These are phyloP conservation scores for Amphiduros pacificus DNA, from an alignment of 2,888 invertebrate species.

Conservation along the genomic window DNA sequence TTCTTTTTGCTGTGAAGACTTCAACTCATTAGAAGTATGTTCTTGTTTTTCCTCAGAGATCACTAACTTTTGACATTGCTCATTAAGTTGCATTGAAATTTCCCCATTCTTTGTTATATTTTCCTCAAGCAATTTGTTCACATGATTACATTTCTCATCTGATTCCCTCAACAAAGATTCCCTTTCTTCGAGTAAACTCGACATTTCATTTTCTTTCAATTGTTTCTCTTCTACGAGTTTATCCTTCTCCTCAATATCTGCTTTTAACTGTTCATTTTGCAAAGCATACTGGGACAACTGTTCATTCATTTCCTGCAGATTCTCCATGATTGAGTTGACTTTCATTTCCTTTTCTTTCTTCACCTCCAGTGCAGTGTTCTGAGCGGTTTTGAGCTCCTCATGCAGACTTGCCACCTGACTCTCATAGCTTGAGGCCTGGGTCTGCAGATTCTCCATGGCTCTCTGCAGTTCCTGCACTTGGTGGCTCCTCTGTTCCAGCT, in stretches of 20 bases:
- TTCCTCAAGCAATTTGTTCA: too few relatives aligned
- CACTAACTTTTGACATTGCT: too few relatives aligned
- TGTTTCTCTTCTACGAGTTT: neutral
- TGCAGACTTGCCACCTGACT: neutral
- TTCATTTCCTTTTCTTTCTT: slow-evolving; percentile 17
- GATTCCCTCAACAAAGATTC: too few relatives aligned
- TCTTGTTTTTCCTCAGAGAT: neutral
- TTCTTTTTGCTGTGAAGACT: too few relatives aligned
- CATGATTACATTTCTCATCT: too few relatives aligned
- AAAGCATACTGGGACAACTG: slow-evolving; percentile 8
- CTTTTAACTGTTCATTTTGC: slow-evolving; percentile 3
- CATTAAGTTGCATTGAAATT: too few relatives aligned
- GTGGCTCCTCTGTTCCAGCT: slow-evolving; percentile 11
- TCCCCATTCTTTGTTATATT: too few relatives aligned
- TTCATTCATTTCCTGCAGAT: slow-evolving; percentile 66
- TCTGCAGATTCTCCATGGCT: too few relatives aligned
- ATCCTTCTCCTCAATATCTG: slow-evolving; percentile 4
- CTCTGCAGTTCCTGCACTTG: too few relatives aligned
- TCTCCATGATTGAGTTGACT: slow-evolving; percentile 17
- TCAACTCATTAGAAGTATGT: neutral
- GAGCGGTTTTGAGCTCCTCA: neutral
- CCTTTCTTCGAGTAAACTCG: neutral
- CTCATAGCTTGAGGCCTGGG: neutral
- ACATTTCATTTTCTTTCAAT: neutral
- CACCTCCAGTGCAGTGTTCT: neutral